Base-by-base conservation (phyloP, 2,797 vertebrate genomes). In the Coccyzus lansbergi region DNA sequence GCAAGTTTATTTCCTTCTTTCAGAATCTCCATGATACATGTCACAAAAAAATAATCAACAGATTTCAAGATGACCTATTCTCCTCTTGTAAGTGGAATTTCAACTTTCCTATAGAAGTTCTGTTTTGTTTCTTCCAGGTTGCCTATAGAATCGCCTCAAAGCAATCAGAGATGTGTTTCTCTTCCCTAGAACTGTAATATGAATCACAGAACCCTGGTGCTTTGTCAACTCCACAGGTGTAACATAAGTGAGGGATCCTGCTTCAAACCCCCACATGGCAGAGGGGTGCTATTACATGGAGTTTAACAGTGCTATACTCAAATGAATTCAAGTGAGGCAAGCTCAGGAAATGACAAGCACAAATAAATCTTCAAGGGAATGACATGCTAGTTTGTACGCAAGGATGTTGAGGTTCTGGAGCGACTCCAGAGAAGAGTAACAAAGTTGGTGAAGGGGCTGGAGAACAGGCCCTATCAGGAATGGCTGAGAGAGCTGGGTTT, bases 341-440 rank as follows among this genome's bases (percentile, higher is more conserved):
- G 26, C 42, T 92, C 51, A 40, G 77, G 78, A 86, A 20, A 7
- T 24, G 70, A 89, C 82, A 79, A 95, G 84, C 51, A 55, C 31
- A 76, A 92, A 84, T 79, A 92, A 94, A 91, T 94, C 86, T 94
- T 59, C 49, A 65, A 33, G 78, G 80, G 69, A 96, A 91, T 95
- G 91, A 91, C 72, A 44, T 68, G 49, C 31, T 31, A 71, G 79
- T 65, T 21, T 60, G 40, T 76, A 53, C 59, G 55, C 40, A 25
- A n/a, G n/a, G n/a, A n/a, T n/a, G n/a, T n/a, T n/a, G n/a, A n/a
- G n/a, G n/a, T n/a, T n/a, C n/a, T n/a, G n/a, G n/a, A n/a, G n/a
- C n/a, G n/a, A n/a, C n/a, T n/a, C n/a, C n/a, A n/a, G n/a, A n/a
- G n/a, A n/a, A n/a, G n/a, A n/a, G n/a, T n/a, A n/a, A n/a, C n/a